Evolutionary conservation across 2,113 vertebrate genomes (phyloP).

Genomic region (Opisthocomus hoazin): DNA sequence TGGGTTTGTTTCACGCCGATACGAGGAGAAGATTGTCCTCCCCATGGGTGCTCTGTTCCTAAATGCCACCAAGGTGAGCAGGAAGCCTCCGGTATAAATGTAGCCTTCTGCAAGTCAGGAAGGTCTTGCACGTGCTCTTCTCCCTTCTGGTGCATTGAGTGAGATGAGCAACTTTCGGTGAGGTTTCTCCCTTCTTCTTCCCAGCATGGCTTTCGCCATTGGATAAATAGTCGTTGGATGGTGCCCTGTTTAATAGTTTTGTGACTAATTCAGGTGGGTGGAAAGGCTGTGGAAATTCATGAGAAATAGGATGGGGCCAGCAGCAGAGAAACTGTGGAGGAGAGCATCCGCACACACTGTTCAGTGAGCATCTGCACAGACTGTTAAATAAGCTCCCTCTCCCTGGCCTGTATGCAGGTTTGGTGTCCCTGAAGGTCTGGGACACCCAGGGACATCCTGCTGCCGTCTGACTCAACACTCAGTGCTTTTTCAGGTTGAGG

Average conservation of each 20-base stretch:
- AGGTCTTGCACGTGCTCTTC: not conserved
- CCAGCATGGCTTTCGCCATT: not conserved
- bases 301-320: not conserved
- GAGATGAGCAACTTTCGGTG: not conserved
- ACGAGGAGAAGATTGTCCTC: not conserved
- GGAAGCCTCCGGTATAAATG: not conserved
- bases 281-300: not conserved
- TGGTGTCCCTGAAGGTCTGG: not conserved
- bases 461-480: rapidly evolving
- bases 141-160: not conserved
- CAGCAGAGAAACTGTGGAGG: not conserved
- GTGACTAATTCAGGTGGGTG: not conserved
- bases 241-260: not conserved
- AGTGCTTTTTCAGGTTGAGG: not conserved
- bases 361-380: not conserved
- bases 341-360: not conserved
- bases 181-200: not conserved
- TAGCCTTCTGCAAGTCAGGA: not conserved
- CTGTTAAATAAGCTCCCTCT: not conserved
- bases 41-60: not conserved
- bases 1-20: not conserved
- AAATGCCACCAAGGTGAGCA: not conserved
- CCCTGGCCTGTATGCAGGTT: not conserved
- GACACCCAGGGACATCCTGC: not conserved
- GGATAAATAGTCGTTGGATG: not conserved